Base-by-base conservation (phyloP, 2,113 vertebrate species). In the Sinocyclocheilus grahami region DNA sequence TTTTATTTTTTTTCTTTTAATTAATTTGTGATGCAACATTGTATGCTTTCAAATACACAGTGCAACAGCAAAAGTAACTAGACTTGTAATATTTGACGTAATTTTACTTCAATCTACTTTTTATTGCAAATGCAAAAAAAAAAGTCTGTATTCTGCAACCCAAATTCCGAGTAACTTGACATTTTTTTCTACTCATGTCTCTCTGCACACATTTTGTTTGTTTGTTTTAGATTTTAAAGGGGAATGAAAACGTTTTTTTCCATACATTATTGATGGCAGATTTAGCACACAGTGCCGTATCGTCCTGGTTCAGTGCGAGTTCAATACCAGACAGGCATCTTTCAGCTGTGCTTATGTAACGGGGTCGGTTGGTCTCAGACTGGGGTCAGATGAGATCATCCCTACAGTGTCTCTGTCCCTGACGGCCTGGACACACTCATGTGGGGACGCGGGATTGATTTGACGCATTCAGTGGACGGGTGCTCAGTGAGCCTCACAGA, bases 311-410 rank as follows among this genome's bases (percentile, higher is more conserved):
- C 53, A 33, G 12, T 81, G 78, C 18, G 24, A 39, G 60, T 77
- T 22, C 37, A 42, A 72, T 72, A 22, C 9, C 69, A 72, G 69
- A 37, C 69, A 39, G 33, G 33, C 33, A 33, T 71, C 60, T 53
- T 6, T 65, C 12, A 22, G 12, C 20, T 37, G 18, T 37, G 16
- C 22, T 72, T 84, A 74, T 72, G 13, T 69, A 86, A 86, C 42
- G 3, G 33, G 55, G 48, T 46, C 46, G 53, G 63, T 42, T 46
- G 51, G 27, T n/a, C 10, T 60, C 33, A 48, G 42, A 1, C 55
- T 24, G 9, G 75, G 78, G 55, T 63, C 13, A 51, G 62, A 7
- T 78, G 81, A 77, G 81, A 63, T 83, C 81, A 78, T 72, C 33
- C 22, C 67, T 46, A 46, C 55, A 24, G 85, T 83, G 74, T 79